These are phyloP conservation scores for Cercopithecus hamlyni DNA, from an alignment of 2,797 vertebrate genomes.

Conservation along the genomic window DNA sequence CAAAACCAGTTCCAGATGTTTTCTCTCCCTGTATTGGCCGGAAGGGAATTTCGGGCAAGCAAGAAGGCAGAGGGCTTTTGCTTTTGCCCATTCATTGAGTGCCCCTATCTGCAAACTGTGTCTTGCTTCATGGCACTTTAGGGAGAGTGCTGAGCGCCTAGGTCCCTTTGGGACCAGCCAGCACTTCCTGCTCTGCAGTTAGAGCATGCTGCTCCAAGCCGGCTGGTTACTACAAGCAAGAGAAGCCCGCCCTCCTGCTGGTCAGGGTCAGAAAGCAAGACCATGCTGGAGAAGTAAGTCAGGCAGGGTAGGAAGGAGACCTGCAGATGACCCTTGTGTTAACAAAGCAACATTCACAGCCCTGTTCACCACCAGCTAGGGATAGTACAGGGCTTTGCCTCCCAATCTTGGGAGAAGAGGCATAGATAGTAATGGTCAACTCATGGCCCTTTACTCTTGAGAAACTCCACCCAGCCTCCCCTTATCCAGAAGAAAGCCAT, in stretches of 20 bases:
- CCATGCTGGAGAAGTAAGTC: neutral
- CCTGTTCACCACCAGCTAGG: neutral
- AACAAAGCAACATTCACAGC: neutral
- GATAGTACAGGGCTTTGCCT: rapidly evolving
- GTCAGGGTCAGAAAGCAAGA: neutral
- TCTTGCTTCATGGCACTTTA: neutral
- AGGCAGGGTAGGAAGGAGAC: neutral
- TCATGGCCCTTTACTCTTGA: neutral
- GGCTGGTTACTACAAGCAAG: neutral
- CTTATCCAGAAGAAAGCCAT: neutral
- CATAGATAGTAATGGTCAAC: neutral
- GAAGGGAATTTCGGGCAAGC: neutral
- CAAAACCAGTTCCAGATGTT: conserved; percentile 76
- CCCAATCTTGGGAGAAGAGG: neutral
- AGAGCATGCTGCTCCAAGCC: neutral
- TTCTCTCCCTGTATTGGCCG: neutral
- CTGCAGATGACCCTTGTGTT: neutral
- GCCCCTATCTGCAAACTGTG: neutral
- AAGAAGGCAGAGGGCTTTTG: conserved; percentile 25
- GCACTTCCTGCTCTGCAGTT: neutral
- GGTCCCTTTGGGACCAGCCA: neutral
- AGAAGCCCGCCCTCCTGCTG: neutral
- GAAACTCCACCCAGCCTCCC: neutral
- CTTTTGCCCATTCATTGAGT: neutral
- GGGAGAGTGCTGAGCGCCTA: neutral